Percentiles rank a stretch among this genome's conserved stretches.
Evolutionary conservation across 2,797 vertebrate species (phyloP).

Genomic region (Scolopax rusticola): DNA sequence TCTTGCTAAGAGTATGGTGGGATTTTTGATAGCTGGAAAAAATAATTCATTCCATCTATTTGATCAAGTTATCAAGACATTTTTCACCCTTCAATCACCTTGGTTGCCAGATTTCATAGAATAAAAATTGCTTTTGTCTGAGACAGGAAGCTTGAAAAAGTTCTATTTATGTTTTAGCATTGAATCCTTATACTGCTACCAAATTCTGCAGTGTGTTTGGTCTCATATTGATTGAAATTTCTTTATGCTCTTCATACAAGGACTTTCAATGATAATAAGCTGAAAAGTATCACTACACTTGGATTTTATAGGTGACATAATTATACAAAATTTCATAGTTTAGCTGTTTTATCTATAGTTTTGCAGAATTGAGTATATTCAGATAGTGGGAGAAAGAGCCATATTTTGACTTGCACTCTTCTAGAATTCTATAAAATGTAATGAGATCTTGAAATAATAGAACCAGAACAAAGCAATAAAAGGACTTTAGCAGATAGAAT

Average conservation of each 20-base stretch:
- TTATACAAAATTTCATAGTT: constrained; percentile 41
- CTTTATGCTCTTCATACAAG: neutral
- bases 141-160: neutral
- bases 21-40: neutral
- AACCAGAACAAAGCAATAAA: constrained; percentile 54
- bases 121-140: constrained; percentile 1
- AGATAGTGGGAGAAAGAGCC: neutral
- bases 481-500: constrained; percentile 33
- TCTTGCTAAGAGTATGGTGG: neutral
- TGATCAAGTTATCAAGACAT: neutral
- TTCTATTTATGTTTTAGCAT: neutral
- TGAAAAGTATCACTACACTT: constrained; percentile 19
- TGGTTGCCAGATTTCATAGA: neutral
- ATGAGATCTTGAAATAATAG: constrained; percentile 60
- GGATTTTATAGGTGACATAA: constrained; percentile 40
- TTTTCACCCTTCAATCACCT: neutral
- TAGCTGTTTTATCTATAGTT: constrained; percentile 18
- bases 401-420: constrained; percentile 29
- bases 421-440: constrained; percentile 35
- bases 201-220: neutral
- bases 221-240: neutral
- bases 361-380: constrained; percentile 29
- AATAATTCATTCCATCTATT: neutral
- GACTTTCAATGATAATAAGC: constrained; percentile 9
- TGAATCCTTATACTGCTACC: neutral